Evolutionary conservation across 2,113 vertebrate species (phyloP).

Genomic region (Cinclus cinclus): DNA sequence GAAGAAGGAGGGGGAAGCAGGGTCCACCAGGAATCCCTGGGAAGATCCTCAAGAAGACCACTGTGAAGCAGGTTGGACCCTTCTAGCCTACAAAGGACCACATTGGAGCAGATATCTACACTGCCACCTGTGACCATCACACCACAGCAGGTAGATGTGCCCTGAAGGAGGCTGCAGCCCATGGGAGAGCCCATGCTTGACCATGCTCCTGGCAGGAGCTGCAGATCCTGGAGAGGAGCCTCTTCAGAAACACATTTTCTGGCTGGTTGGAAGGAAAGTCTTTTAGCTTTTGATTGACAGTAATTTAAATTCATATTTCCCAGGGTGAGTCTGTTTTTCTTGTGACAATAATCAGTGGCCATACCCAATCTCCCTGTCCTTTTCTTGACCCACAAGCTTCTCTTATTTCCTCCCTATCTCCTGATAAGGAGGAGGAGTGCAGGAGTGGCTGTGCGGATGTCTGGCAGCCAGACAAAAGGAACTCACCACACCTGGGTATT

Average conservation of each 20-base stretch:
- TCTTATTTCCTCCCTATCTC: neutral
- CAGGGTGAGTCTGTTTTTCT: neutral
- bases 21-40: neutral
- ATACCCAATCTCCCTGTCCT: neutral
- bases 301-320: neutral
- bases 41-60: neutral
- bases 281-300: neutral
- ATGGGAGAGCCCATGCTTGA: too few species aligned
- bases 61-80: accelerated
- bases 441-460: neutral
- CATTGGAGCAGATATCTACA: neutral
- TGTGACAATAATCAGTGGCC: neutral
- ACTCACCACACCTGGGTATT: neutral
- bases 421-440: neutral
- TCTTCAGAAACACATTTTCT: accelerated
- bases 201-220: too few species aligned
- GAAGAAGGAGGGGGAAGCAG: neutral
- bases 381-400: neutral
- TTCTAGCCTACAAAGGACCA: neutral
- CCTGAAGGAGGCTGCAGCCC: neutral
- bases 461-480: neutral
- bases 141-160: too few species aligned
- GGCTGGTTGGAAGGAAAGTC: neutral
- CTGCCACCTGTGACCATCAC: neutral
- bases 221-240: neutral